A percentile compares a stretch with the other conserved stretches of the same genome.
Evolutionary conservation across 2,113 vertebrate genomes (phyloP).

Genomic region (Gallinago jamesoni): DNA sequence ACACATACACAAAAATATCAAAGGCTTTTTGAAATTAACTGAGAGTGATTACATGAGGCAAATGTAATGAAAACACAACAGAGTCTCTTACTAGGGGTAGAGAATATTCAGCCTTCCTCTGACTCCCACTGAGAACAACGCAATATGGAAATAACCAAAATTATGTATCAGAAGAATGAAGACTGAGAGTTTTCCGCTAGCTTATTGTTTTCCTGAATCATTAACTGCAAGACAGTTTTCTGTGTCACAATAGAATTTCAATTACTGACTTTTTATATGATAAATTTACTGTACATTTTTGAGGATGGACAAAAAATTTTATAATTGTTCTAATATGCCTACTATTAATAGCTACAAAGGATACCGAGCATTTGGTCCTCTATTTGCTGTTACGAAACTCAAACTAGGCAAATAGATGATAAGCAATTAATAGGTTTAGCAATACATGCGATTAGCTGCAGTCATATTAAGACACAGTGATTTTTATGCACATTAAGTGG

Average conservation of each 20-base stretch:
- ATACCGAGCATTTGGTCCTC: neutral
- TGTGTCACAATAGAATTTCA: neutral
- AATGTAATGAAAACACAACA: conserved; percentile 2
- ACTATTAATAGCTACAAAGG: neutral
- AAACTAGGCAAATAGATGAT: neutral
- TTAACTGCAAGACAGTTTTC: conserved; percentile 3
- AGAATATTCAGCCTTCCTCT: neutral
- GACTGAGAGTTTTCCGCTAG: neutral
- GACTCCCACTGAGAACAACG: neutral
- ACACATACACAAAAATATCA: neutral
- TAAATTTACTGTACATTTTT: neutral
- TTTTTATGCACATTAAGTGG: neutral
- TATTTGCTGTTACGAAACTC: neutral
- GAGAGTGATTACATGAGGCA: conserved; percentile 6
- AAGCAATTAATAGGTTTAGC: conserved; percentile 38
- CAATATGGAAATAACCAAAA: conserved; percentile 15
- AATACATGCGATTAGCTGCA: neutral
- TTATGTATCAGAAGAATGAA: neutral
- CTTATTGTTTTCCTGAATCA: neutral
- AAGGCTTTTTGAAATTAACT: conserved; percentile 10
- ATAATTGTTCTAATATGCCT: neutral
- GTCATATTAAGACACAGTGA: neutral
- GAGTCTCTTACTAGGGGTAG: neutral
- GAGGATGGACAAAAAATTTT: neutral
- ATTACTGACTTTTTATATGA: neutral